These are phyloP conservation scores for Arrhamphus sclerolepis DNA, from an alignment of 2,797 vertebrate species.

Conservation along the genomic window DNA sequence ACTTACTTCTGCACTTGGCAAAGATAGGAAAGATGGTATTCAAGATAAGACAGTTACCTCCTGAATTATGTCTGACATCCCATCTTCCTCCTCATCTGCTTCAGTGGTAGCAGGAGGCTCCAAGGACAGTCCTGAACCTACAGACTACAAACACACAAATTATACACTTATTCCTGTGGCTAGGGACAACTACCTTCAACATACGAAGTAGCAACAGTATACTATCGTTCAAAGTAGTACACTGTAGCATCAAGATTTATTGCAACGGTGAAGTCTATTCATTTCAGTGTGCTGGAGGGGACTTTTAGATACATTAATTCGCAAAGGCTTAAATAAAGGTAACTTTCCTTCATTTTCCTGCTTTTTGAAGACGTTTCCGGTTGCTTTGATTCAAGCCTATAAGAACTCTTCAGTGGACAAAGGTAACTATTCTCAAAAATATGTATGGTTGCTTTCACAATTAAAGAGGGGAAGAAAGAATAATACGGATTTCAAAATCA, in stretches of 20 bases:
- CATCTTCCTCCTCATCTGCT: slow-evolving; percentile 95
- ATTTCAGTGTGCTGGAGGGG: too few relatives aligned
- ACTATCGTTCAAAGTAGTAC: not conserved
- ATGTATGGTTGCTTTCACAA: not conserved
- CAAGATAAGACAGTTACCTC: slow-evolving; percentile 80
- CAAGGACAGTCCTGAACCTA: slow-evolving; percentile 85
- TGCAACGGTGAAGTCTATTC: too few relatives aligned
- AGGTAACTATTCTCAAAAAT: not conserved
- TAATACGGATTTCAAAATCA: not conserved
- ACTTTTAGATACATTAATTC: too few relatives aligned
- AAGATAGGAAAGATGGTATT: not conserved
- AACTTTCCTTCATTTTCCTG: too few relatives aligned
- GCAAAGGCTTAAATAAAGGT: too few relatives aligned
- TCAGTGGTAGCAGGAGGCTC: slow-evolving; percentile 88
- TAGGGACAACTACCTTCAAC: not conserved
- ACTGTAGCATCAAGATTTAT: too few relatives aligned
- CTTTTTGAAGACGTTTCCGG: too few relatives aligned
- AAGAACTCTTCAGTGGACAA: not conserved
- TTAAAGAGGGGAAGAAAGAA: too few relatives aligned
- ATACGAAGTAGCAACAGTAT: too few relatives aligned
- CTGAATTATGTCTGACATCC: slow-evolving; percentile 96
- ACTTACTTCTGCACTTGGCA: not conserved
- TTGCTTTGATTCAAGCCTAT: too few relatives aligned
- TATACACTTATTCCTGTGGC: not conserved
- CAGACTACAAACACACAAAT: slow-evolving; percentile 66